Evolutionary conservation across 2,797 vertebrate species (phyloP).

Genomic region (Clarias pachynema): DNA sequence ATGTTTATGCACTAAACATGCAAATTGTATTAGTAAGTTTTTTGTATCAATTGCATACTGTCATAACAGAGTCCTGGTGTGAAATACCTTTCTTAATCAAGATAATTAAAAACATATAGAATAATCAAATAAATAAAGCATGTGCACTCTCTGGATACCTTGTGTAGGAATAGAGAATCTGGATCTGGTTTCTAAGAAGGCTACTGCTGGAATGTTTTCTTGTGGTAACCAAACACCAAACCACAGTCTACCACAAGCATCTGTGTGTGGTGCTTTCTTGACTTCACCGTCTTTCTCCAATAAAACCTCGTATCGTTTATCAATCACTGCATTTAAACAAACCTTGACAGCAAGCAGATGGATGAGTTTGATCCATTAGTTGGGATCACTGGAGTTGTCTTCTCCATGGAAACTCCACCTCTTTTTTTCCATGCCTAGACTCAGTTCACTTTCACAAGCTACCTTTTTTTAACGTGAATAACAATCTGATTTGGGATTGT

Average conservation of each 20-base stretch:
- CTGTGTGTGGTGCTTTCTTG: slow-evolving; percentile 49
- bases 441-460: slow-evolving; percentile 28
- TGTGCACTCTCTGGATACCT: slow-evolving; percentile 8
- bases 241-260: slow-evolving; percentile 47
- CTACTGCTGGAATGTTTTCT: slow-evolving; percentile 61
- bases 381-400: slow-evolving; percentile 20
- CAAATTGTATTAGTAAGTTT: not conserved
- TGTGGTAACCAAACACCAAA: slow-evolving; percentile 60
- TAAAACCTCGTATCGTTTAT: slow-evolving; percentile 50
- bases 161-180: slow-evolving; percentile 46
- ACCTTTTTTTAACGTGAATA: slow-evolving; percentile 33
- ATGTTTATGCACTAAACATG: slow-evolving; percentile 4
- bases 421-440: slow-evolving; percentile 14
- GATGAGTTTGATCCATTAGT: slow-evolving; percentile 34
- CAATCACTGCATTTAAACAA: slow-evolving; percentile 52
- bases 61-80: not conserved
- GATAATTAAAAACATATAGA: not conserved
- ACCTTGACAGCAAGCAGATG: slow-evolving; percentile 43
- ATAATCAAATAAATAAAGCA: not conserved
- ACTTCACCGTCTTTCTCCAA: slow-evolving; percentile 36
- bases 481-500: slow-evolving; percentile 22
- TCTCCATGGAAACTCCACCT: not conserved
- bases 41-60: not conserved
- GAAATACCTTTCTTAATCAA: not conserved
- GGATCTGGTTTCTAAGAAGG: slow-evolving; percentile 52